Evolutionary conservation across 2,113 vertebrate genomes (phyloP).

Genomic region (Bambusicola thoracicus): DNA sequence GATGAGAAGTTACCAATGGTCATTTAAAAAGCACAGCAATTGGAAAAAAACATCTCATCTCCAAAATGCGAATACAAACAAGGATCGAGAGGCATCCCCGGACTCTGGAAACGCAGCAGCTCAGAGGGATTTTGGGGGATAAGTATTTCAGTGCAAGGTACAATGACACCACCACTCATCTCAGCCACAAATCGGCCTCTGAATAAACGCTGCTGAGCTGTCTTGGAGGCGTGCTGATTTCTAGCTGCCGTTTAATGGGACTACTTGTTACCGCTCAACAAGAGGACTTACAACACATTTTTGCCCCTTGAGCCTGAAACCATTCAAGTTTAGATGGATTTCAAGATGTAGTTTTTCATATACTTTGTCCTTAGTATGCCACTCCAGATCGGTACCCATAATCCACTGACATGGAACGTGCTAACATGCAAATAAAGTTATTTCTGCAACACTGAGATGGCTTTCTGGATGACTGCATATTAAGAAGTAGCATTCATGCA

Average conservation of each 20-base stretch:
- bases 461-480: neutral
- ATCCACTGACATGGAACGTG: neutral
- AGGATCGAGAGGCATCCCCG: slow-evolving; percentile 50
- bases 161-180: slow-evolving; percentile 41
- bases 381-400: neutral
- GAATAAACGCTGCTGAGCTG: slow-evolving; percentile 37
- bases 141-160: slow-evolving; percentile 56
- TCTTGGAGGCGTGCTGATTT: slow-evolving; percentile 51
- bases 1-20: slow-evolving; percentile 36
- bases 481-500: neutral
- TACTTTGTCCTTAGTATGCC: slow-evolving; percentile 36
- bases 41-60: slow-evolving; percentile 41
- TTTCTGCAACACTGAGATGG: neutral
- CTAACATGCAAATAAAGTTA: slow-evolving; percentile 22
- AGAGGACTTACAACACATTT: slow-evolving; percentile 50
- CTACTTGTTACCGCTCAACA: slow-evolving; percentile 45
- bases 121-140: slow-evolving; percentile 23
- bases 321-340: slow-evolving; percentile 46
- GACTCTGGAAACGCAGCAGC: slow-evolving; percentile 38
- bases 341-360: slow-evolving; percentile 17
- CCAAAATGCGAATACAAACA: slow-evolving; percentile 45
- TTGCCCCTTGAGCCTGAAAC: slow-evolving; percentile 35
- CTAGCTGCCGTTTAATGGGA: slow-evolving; percentile 51
- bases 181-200: slow-evolving; percentile 20
- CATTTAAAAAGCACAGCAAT: slow-evolving; percentile 34